phyloP scores from a whole-genome alignment of 2,797 vertebrate species.

The Gallinago stenura region DNA sequence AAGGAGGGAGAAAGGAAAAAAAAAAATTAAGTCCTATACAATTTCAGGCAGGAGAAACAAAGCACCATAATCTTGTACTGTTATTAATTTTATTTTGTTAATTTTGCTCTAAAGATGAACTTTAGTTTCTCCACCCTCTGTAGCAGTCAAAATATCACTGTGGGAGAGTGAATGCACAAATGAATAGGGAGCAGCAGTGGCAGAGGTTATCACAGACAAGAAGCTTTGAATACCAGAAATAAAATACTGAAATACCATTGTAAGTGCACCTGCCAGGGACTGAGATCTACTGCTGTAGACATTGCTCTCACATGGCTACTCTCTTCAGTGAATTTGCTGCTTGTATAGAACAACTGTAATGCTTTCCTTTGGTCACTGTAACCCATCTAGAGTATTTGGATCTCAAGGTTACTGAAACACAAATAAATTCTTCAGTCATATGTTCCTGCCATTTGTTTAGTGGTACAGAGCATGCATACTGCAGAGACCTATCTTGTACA shows the following conservation, averaged over 20 bases:
- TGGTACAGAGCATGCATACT: background rate
- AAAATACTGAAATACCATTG: background rate
- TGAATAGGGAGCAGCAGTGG: background rate
- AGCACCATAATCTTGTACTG: background rate
- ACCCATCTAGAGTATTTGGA: background rate
- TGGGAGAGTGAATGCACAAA: background rate
- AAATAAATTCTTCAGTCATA: slow-evolving; percentile 19
- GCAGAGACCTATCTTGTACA: background rate
- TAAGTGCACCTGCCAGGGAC: background rate
- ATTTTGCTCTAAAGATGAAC: background rate
- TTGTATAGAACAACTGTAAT: slow-evolving; percentile 36
- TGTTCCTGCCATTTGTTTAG: slow-evolving; percentile 6
- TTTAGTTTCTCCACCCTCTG: background rate
- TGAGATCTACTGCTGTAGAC: background rate
- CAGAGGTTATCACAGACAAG: background rate
- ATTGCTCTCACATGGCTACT: background rate
- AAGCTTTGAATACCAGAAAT: slow-evolving; percentile 21
- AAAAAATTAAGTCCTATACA: background rate
- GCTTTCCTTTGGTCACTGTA: background rate
- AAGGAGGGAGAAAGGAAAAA: background rate
- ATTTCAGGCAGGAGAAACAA: background rate
- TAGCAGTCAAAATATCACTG: background rate
- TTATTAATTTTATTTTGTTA: background rate
- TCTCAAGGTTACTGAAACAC: slow-evolving; percentile 42
- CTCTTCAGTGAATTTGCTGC: background rate